Evolutionary conservation across 2,888 invertebrate species (phyloP), one percentile per base, ranked within the genome.

Genomic region (Euclidia mi): DNA sequence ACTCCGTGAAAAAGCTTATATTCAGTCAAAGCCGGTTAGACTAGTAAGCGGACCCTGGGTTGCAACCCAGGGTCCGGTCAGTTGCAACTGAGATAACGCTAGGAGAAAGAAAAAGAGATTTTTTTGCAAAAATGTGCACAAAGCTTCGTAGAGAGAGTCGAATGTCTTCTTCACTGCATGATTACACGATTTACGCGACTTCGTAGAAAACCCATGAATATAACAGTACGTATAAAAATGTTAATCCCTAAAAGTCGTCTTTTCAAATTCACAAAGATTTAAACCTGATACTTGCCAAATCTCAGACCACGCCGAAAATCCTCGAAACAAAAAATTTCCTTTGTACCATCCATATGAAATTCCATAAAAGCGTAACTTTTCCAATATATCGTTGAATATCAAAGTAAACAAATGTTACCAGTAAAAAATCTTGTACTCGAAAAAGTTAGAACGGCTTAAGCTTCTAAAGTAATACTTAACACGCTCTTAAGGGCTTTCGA

Each of bases 381-480:
- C 35, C 63, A 65, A 72, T 76, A 72, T 59, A 37, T 51, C 41
- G 48, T 59, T 51, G 56, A 18, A 59, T 56, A 71, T 63, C 64
- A 66, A 71, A 76, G 59, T 68, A 72, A 72, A 76, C 65, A 71
- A 65, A 75, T 40, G 43, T 51, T 29, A 35, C 48, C 56, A 52
- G 55, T 56, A 43, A 67, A 67, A 75, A 77, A 75, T n/a, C 60
- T 66, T 71, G 47, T 63, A 59, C 71, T 74, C 67, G 48, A 70
- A 81, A 81, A 71, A 76, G 65, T 71, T 72, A 65, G 73, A 76
- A 60, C 57, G 59, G 72, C 75, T 79, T 71, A 70, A 71, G 73
- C 74, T 65, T 53, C 71, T 72, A 68, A 76, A 82, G 83, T 76
- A 65, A 61, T 74, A 71, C 79, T 81, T 81, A 80, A 74, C 77